Evolutionary conservation across 2,888 invertebrate genomes (phyloP).

Genomic region (Netelia inedita): DNA sequence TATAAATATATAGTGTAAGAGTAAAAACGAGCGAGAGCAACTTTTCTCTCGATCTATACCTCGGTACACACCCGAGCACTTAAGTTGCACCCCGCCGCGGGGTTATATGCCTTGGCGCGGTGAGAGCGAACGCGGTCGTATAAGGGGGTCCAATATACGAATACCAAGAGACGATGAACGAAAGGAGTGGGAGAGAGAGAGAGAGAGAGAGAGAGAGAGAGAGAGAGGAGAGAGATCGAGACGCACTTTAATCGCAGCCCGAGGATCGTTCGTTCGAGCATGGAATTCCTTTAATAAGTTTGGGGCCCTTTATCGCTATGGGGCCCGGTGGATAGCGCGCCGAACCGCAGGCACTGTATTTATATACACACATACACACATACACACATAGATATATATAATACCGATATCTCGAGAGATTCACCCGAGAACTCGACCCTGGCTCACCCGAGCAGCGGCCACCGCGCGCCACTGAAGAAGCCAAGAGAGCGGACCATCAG

Average conservation of each 20-base stretch:
- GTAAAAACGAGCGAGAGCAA: slow-evolving; percentile 28
- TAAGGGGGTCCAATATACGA: not conserved
- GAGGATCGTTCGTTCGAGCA: slow-evolving; percentile 63
- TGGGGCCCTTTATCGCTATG: slow-evolving; percentile 67
- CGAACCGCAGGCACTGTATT: slow-evolving; percentile 21
- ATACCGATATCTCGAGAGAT: slow-evolving; percentile 71
- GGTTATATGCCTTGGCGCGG: slow-evolving; percentile 45
- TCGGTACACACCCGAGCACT: slow-evolving; percentile 74
- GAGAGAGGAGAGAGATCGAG: slow-evolving; percentile 34
- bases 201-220: slow-evolving; percentile 4
- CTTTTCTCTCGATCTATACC: slow-evolving; percentile 50
- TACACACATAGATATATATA: not conserved
- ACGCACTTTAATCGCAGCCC: slow-evolving; percentile 63
- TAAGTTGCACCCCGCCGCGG: slow-evolving; percentile 71
- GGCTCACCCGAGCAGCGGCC: slow-evolving; percentile 62
- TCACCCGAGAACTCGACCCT: slow-evolving; percentile 62
- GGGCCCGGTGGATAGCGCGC: slow-evolving; percentile 51
- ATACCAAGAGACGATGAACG: not conserved
- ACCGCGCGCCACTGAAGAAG: slow-evolving; percentile 68
- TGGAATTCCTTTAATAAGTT: slow-evolving; percentile 72
- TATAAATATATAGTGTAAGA: not conserved
- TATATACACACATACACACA: not conserved
- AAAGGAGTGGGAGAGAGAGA: slow-evolving; percentile 35
- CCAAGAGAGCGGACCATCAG: slow-evolving; percentile 44
- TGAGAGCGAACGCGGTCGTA: not conserved